phyloP scores from a whole-genome alignment of 2,113 vertebrate species.

The Neomonachus schauinslandi region DNA sequence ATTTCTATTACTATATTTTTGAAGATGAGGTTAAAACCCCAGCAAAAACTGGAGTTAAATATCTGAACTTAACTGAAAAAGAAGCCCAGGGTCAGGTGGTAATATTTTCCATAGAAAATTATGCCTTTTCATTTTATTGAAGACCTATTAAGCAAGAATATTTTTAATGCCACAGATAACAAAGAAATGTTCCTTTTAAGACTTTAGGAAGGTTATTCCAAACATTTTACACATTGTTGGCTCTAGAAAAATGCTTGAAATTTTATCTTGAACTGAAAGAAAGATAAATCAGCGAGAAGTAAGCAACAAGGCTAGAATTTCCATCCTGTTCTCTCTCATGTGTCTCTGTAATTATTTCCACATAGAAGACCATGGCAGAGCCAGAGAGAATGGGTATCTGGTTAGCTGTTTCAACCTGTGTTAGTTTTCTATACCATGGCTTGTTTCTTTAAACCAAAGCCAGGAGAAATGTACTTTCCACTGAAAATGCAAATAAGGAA shows the following conservation, averaged over 20 bases:
- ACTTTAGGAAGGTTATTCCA: not conserved
- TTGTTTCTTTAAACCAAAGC: not conserved
- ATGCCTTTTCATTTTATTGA: not conserved
- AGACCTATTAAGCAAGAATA: not conserved
- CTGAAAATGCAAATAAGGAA: not conserved
- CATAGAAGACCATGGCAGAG: not conserved
- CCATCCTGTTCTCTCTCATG: not conserved
- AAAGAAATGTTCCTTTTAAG: not conserved
- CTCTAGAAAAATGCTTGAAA: not conserved
- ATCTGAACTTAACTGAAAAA: not conserved
- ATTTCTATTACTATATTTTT: not conserved
- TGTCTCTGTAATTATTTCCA: not conserved
- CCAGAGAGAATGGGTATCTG: too few species aligned
- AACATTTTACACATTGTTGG: not conserved
- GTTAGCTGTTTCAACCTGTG: not conserved
- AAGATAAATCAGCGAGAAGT: constrained; percentile 9
- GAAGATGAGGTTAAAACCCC: not conserved
- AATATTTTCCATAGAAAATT: not conserved
- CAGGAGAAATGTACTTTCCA: not conserved
- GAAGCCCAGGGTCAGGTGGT: not conserved
- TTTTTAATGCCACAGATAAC: not conserved
- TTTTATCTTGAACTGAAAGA: constrained; percentile 12
- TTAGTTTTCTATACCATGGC: not conserved
- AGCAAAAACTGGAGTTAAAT: not conserved
- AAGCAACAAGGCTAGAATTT: not conserved